These are phyloP conservation scores for Drosophila pruinosa DNA, from an alignment of 1,140 invertebrate genomes.

Conservation along the genomic window DNA sequence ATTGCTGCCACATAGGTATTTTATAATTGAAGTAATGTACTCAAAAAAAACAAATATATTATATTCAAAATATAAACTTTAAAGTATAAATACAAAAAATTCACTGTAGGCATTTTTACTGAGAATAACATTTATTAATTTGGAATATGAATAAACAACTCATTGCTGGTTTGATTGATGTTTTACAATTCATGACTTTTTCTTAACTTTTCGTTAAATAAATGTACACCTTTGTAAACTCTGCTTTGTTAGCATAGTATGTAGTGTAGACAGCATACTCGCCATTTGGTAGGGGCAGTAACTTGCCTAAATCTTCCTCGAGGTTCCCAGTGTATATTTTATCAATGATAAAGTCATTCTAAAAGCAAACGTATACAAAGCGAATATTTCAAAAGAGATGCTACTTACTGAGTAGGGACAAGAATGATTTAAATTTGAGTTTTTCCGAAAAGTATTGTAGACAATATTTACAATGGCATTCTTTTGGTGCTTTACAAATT, in stretches of 20 bases:
- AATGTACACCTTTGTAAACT: not conserved
- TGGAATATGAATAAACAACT: too few relatives aligned
- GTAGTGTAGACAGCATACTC: slow-evolving; percentile 32
- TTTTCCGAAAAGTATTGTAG: slow-evolving; percentile 3
- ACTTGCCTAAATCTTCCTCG: slow-evolving; percentile 7
- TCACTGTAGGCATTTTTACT: too few relatives aligned
- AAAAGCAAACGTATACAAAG: not conserved
- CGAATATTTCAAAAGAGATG: not conserved
- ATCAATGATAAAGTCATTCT: slow-evolving; percentile 55
- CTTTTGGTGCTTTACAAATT: slow-evolving; percentile 14
- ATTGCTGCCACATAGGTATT: too few relatives aligned
- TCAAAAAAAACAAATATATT: too few relatives aligned
- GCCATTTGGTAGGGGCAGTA: slow-evolving; percentile 29
- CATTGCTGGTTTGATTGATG: too few relatives aligned
- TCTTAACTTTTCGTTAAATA: not conserved
- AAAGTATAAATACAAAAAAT: too few relatives aligned
- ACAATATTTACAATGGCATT: slow-evolving; percentile 20
- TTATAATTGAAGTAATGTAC: too few relatives aligned
- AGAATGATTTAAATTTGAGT: slow-evolving; percentile 53
- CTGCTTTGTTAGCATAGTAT: not conserved
- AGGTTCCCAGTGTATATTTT: slow-evolving; percentile 44
- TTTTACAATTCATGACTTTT: too few relatives aligned
- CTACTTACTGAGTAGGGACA: slow-evolving; percentile 52
- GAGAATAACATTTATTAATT: too few relatives aligned
- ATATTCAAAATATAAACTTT: too few relatives aligned